phyloP scores from a whole-genome alignment of 2,113 vertebrate species.

The Anser cygnoides region DNA sequence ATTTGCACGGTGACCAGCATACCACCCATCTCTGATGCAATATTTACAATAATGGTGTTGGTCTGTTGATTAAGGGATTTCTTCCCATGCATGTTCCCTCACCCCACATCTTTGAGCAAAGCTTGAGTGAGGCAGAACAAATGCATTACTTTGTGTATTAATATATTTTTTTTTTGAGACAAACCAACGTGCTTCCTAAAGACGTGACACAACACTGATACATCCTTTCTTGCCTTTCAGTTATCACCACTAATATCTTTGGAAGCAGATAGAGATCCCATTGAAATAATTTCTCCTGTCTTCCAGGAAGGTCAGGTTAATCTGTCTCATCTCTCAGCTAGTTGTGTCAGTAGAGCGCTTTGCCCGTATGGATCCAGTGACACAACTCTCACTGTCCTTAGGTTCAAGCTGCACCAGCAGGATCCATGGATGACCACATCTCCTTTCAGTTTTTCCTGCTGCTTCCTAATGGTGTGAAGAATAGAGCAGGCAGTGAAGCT shows the following conservation, averaged over 20 bases:
- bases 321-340: neutral
- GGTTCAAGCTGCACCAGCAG: fast-evolving
- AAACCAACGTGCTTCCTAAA: neutral
- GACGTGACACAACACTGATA: fast-evolving
- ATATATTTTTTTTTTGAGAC: neutral
- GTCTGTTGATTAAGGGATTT: neutral
- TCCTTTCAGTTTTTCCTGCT: neutral
- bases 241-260: neutral
- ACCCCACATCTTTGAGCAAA: neutral
- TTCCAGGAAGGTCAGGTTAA: neutral
- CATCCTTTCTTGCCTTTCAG: neutral
- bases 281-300: neutral
- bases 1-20: neutral
- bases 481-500: neutral
- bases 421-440: neutral
- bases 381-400: neutral
- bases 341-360: neutral
- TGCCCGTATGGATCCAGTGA: neutral
- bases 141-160: neutral
- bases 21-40: neutral
- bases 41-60: neutral
- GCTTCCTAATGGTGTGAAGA: neutral
- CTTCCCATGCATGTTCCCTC: neutral
- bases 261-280: neutral
- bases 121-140: neutral